phyloP scores from a whole-genome alignment of 2,888 invertebrate genomes.

The Lithophane semibrunnea region DNA sequence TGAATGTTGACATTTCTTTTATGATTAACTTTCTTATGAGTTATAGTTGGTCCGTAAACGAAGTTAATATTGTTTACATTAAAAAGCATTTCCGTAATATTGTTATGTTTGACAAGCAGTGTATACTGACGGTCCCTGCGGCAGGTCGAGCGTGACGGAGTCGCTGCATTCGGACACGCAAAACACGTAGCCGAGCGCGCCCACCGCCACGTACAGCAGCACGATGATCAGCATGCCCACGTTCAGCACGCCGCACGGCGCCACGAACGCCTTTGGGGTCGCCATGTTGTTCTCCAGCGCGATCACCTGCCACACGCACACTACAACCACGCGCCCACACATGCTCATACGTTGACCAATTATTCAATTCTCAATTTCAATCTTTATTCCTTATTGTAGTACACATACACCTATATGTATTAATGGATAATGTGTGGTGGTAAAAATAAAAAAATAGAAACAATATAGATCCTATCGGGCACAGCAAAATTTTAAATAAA shows the following conservation, averaged over 20 bases:
- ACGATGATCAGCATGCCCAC: slow-evolving; percentile 95
- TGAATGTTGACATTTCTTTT: neutral
- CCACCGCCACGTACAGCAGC: slow-evolving; percentile 94
- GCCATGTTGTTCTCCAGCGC: slow-evolving; percentile 98
- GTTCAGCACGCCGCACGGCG: slow-evolving; percentile 95
- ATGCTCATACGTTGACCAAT: slow-evolving; percentile 1
- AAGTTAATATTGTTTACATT: neutral
- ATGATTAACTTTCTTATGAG: neutral
- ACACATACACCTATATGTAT: too few species aligned
- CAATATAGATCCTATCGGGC: too few species aligned
- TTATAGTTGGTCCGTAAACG: neutral
- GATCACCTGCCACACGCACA: slow-evolving; percentile 92
- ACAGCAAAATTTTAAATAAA: too few species aligned
- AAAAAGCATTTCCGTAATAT: neutral
- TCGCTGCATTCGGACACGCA: slow-evolving; percentile 93
- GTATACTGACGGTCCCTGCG: slow-evolving; percentile 83
- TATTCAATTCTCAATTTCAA: too few species aligned
- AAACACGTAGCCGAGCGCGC: slow-evolving; percentile 96
- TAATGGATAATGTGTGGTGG: too few species aligned
- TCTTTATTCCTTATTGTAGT: too few species aligned
- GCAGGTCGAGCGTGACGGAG: slow-evolving; percentile 96
- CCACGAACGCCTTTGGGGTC: slow-evolving; percentile 94
- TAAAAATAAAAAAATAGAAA: too few species aligned
- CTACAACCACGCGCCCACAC: slow-evolving; percentile 2
- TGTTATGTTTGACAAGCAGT: neutral